Conservation (phyloP, 1,140 invertebrate genomes). For the Lordiphosa stackelbergi region DNA sequence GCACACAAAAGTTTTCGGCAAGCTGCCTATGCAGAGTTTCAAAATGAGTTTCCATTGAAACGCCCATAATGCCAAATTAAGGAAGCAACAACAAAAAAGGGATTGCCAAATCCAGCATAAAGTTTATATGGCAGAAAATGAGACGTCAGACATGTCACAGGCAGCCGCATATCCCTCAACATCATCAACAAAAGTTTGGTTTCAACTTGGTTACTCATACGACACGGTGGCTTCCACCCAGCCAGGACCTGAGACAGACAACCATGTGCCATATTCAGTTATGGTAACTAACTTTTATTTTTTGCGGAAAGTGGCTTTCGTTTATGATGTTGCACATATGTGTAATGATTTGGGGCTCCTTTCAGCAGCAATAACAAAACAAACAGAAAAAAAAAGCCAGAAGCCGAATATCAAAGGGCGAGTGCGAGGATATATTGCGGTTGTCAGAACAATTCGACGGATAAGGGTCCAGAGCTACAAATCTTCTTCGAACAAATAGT, state of each 20-base stretch:
- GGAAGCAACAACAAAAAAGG: slow-evolving; percentile 10
- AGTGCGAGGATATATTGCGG: too few species aligned
- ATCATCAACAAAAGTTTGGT: slow-evolving; percentile 15
- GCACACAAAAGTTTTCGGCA: slow-evolving; percentile 38
- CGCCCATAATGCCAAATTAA: slow-evolving; percentile 38
- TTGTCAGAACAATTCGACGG: too few species aligned
- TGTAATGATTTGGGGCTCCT: too few species aligned
- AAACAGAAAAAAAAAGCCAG: too few species aligned
- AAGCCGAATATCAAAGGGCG: too few species aligned
- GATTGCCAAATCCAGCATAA: slow-evolving; percentile 35
- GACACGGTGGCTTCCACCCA: slow-evolving; percentile 18
- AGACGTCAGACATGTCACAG: slow-evolving; percentile 62
- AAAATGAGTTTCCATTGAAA: slow-evolving; percentile 60
- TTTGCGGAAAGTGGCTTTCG: background rate
- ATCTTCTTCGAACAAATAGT: too few species aligned
- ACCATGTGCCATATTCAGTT: slow-evolving; percentile 7
- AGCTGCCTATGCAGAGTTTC: slow-evolving; percentile 36
- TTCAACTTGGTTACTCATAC: slow-evolving; percentile 39
- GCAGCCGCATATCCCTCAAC: slow-evolving; percentile 26
- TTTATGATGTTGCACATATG: too few species aligned
- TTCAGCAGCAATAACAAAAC: too few species aligned
- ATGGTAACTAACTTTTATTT: background rate
- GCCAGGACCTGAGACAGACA: slow-evolving; percentile 6
- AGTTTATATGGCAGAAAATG: slow-evolving; percentile 68
- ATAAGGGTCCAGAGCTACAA: too few species aligned